Evolutionary conservation across 2,113 vertebrate species (phyloP), one percentile per base, ranked within the genome.

Genomic region (Nothocercus julius): DNA sequence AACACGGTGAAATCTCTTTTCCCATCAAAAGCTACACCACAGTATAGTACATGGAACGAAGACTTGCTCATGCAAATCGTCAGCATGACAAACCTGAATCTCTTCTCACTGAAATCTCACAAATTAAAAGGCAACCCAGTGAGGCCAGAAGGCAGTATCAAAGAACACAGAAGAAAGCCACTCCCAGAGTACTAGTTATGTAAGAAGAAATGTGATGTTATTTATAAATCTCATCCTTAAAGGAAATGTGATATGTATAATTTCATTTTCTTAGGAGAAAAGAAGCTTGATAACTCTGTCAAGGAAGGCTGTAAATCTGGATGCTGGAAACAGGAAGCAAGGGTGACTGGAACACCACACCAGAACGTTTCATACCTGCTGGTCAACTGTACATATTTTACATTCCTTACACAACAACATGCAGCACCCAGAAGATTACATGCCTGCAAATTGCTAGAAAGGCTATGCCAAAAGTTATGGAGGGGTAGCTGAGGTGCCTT

Each of bases 381-480:
- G 62, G 93, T 97, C 97, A 97, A 96, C 72, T 76, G 94, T 96
- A 97, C 58, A 81, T 96, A 88, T 86, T 95, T 97, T 92, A 95
- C 80, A 27, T 74, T 96, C 64, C 78, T 96, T 96, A 92, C 66
- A 68, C 30, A 42, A 88, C 85, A 62, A 92, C 92, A 85, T 93
- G 89, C 61, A 90, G 58, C 79, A 93, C 91, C 58, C 85, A 38
- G 73, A 94, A 96, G 92, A 96, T 87, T 95, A 73, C 30, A 66
- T 78, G 82, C 22, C 22, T 81, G 73, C 89, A 97, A 95, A 97
- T 94, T 85, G 4, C 91, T 77, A 68, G 81, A 97, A 96, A 91
- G 51, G 45, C 14, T 81, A 69, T 75, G 32, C 25, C 82, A 90
- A 96, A 95, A 96, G 87, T 61, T 89, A 72, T 92, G 92, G 94